Percentiles rank a stretch among this genome's conserved stretches.
These are phyloP conservation scores for Amyelois transitella DNA, from an alignment of 1,140 invertebrate genomes.

Conservation along the genomic window DNA sequence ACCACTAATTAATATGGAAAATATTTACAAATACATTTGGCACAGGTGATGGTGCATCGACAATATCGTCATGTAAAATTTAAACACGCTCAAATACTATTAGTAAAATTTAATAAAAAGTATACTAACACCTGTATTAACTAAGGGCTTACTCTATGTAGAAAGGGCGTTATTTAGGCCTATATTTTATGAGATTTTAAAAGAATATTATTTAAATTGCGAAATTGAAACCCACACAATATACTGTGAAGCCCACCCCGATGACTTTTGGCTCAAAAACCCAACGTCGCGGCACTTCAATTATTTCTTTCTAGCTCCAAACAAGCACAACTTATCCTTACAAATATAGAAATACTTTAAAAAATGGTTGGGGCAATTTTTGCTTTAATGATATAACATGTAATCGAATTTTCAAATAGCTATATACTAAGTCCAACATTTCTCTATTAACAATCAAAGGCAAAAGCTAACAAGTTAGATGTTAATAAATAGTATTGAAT, in stretches of 20 bases:
- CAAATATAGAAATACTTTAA: background rate
- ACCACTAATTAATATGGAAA: slow-evolving; percentile 37
- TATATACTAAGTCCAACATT: background rate
- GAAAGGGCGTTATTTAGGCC: slow-evolving; percentile 58
- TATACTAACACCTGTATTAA: slow-evolving; percentile 58
- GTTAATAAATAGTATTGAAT: too few relatives aligned
- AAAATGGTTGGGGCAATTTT: background rate
- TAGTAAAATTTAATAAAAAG: slow-evolving; percentile 45
- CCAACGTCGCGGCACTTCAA: background rate
- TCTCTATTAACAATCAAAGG: background rate
- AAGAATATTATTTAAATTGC: background rate
- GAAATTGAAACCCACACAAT: background rate
- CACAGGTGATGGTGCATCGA: slow-evolving; percentile 61
- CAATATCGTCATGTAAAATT: slow-evolving; percentile 44
- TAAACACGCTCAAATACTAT: slow-evolving; percentile 36
- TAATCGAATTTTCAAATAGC: background rate
- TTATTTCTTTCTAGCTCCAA: background rate
- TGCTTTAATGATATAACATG: slow-evolving; percentile 2
- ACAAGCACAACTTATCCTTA: background rate
- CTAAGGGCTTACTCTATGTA: slow-evolving; percentile 61
- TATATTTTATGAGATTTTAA: slow-evolving; percentile 35
- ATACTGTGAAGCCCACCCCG: background rate
- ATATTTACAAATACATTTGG: slow-evolving; percentile 65
- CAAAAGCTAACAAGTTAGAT: too few relatives aligned
- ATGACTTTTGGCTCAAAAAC: slow-evolving; percentile 11